Percentiles rank a stretch among this genome's conserved stretches.
phyloP scores from a whole-genome alignment of 1,140 invertebrate genomes.

The Scaptomyza graminum region DNA sequence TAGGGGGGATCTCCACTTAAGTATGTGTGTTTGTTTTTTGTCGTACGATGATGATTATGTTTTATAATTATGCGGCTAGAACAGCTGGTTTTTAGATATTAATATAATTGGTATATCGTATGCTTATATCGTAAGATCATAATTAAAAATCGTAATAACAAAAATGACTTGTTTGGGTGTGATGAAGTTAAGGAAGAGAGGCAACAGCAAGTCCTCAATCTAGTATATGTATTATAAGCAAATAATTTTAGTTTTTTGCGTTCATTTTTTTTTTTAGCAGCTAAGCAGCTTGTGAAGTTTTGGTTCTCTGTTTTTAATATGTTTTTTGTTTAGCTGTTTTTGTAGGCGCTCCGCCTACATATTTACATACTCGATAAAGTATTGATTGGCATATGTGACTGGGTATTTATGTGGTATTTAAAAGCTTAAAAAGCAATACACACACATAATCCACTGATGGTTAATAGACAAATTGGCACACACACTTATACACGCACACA shows the following conservation, averaged over 20 bases:
- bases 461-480: slow-evolving; percentile 50
- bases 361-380: slow-evolving; percentile 42
- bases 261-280: slow-evolving; percentile 5
- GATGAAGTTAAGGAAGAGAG: slow-evolving; percentile 5
- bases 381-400: slow-evolving; percentile 29
- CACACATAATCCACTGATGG: slow-evolving; percentile 9
- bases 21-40: slow-evolving; percentile 14
- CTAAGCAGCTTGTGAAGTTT: slow-evolving; percentile 22
- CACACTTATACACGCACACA: slow-evolving; percentile 5
- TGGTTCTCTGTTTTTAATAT: background rate
- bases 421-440: slow-evolving; percentile 32
- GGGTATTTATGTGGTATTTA: slow-evolving; percentile 24
- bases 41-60: slow-evolving; percentile 53
- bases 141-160: slow-evolving; percentile 54
- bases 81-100: slow-evolving; percentile 41
- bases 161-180: slow-evolving; percentile 58
- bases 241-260: slow-evolving; percentile 3
- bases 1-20: slow-evolving; percentile 42
- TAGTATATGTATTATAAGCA: background rate
- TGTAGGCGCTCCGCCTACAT: slow-evolving; percentile 26
- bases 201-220: slow-evolving; percentile 2
- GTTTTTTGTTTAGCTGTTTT: background rate
- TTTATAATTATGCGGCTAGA: slow-evolving; percentile 52
- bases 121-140: slow-evolving; percentile 49
- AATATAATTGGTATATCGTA: slow-evolving; percentile 23